Evolutionary conservation across 37 sponge, comb jelly and placozoan genomes (phyloP), one percentile per base, ranked within the genome.

Genomic region (Spongilla lacustris): DNA sequence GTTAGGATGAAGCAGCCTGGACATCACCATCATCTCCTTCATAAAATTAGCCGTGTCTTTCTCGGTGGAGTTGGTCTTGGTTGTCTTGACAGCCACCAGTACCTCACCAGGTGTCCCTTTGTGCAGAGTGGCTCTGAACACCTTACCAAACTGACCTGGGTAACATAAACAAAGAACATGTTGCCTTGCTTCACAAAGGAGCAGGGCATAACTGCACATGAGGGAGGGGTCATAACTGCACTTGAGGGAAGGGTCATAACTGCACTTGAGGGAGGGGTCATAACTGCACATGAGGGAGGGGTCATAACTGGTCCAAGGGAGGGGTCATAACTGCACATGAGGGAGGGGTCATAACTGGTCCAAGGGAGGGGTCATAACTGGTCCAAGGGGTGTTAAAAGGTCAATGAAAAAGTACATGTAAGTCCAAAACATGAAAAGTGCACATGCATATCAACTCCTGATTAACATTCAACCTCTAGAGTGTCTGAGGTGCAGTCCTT

Each of bases 61-160:
- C 24, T 71, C 74, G 23, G 77, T 41, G 0, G 73, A 48, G 26
- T 6, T 34, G 27, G 49, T 76, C 78, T 86, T 91, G 11, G 74
- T 46, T 1, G 86, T 86, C 86, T 91, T 91, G 28, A 91, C 87
- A 48, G 91, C 91, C 26, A 90, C 91, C 26, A 13, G 29, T 28
- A 34, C 32, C 25, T 68, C 30, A 27, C 31, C 5, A 27, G 36
- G 25, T 26, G 32, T 17, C 0, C 71, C 76, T 33, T 71, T 33
- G 30, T 37, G 24, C 71, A 88, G 68, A 50, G 13, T 9, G 12
- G 87, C 91, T 19, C n/a, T 68, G 67, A 76, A 91, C 46, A 91
- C 91, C 36, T 91, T 50, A 10, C 91, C 91, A 85, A 91, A 91
- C 46, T 91, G 66, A 71, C 89, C 85, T 89, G 58, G 25, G n/a